Percentiles rank a stretch among this genome's conserved stretches.
These are phyloP conservation scores for Troides aeacus DNA, from an alignment of 2,888 invertebrate genomes.

Conservation along the genomic window DNA sequence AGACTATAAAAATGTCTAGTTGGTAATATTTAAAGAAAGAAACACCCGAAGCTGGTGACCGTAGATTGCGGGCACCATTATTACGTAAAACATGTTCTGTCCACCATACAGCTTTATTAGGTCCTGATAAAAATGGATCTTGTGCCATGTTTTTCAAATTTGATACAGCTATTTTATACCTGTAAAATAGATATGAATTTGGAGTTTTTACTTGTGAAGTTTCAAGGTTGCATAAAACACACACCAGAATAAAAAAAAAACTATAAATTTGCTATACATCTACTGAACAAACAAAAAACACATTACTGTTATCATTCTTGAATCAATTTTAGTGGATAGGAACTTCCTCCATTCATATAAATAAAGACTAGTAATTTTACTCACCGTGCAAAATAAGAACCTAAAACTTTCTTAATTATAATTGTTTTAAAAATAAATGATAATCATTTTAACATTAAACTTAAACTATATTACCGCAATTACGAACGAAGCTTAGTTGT, in stretches of 20 bases:
- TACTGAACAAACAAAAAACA: too few relatives aligned
- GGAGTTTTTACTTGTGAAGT: neutral
- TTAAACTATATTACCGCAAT: neutral
- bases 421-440: too few relatives aligned
- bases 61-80: slow-evolving; percentile 64
- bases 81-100: slow-evolving; percentile 76
- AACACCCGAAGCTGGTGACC: slow-evolving; percentile 62
- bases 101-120: slow-evolving; percentile 76
- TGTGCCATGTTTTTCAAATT: slow-evolving; percentile 49
- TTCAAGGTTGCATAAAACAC: neutral
- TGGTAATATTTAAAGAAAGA: slow-evolving; percentile 61
- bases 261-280: too few relatives aligned
- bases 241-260: neutral
- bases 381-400: neutral
- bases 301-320: too few relatives aligned
- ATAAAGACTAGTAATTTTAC: neutral
- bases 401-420: neutral
- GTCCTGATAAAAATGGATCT: slow-evolving; percentile 61
- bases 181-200: slow-evolving; percentile 40
- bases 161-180: slow-evolving; percentile 58
- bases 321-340: too few relatives aligned
- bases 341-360: too few relatives aligned
- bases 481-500: neutral
- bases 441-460: neutral
- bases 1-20: slow-evolving; percentile 53